phyloP scores from a whole-genome alignment of 2,797 vertebrate genomes.

The Alfaro cultratus region DNA sequence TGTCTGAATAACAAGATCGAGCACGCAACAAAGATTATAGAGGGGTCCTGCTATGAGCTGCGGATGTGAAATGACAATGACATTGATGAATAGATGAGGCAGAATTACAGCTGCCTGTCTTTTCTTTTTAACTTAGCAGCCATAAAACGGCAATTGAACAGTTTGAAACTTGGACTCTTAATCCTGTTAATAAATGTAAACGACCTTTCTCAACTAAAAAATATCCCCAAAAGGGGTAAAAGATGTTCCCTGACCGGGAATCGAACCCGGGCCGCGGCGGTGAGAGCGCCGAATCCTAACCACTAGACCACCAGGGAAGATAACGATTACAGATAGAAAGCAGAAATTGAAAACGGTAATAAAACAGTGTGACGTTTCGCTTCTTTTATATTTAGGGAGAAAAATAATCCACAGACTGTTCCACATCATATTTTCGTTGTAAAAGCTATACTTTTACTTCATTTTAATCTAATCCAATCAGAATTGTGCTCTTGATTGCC shows the following conservation, averaged over 20 bases:
- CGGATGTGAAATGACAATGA: not conserved
- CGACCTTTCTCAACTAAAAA: not conserved
- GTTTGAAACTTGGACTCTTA: not conserved
- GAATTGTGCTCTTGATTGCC: not conserved
- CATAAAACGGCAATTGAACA: not conserved
- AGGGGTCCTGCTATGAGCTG: not conserved
- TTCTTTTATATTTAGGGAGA: not conserved
- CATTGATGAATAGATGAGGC: not conserved
- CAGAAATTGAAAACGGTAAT: not conserved
- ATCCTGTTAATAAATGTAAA: not conserved
- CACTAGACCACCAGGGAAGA: conserved; percentile 76
- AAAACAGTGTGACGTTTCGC: rapidly evolving
- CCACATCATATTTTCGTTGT: not conserved
- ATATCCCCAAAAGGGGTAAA: not conserved
- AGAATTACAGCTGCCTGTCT: not conserved
- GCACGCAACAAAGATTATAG: conserved; percentile 36
- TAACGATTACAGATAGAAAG: rapidly evolving
- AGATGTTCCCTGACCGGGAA: conserved; percentile 78
- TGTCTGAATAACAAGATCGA: conserved; percentile 57
- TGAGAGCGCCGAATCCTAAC: conserved; percentile 81
- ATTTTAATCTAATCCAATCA: conserved; percentile 58
- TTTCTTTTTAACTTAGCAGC: not conserved
- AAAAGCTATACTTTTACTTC: not conserved
- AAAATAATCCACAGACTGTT: not conserved
- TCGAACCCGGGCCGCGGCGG: conserved; percentile 77